These are phyloP conservation scores for Orthonyx spaldingii DNA, from an alignment of 2,113 vertebrate species.

Conservation along the genomic window DNA sequence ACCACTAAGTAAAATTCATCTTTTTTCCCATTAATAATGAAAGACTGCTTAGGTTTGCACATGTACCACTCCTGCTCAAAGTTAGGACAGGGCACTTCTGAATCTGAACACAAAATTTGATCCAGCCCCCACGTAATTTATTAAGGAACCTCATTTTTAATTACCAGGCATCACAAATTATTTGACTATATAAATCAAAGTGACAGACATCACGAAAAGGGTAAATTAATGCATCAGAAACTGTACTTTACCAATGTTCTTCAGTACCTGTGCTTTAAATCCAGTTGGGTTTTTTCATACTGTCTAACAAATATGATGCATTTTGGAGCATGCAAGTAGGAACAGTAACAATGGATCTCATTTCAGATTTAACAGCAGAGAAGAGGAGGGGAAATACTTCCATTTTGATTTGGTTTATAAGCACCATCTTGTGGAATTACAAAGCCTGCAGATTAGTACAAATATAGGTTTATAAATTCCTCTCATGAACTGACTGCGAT, in stretches of 20 bases:
- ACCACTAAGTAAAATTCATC: neutral
- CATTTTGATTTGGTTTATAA: constrained; percentile 38
- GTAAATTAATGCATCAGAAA: neutral
- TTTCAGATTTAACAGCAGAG: neutral
- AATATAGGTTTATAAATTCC: neutral
- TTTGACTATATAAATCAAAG: neutral
- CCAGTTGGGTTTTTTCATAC: neutral
- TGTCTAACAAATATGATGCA: neutral
- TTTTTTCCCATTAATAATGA: neutral
- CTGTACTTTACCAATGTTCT: neutral
- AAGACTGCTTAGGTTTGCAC: neutral
- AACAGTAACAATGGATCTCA: neutral
- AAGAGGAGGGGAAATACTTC: neutral
- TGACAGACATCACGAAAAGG: neutral
- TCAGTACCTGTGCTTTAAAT: neutral
- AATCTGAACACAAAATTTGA: neutral
- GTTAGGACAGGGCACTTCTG: neutral
- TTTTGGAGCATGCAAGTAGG: neutral
- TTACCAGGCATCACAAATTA: neutral
- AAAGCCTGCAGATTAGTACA: neutral
- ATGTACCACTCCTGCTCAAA: neutral
- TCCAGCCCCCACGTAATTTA: neutral
- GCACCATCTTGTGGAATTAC: constrained; percentile 31
- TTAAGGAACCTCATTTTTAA: neutral
- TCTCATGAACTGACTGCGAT: neutral